Evolutionary conservation across 2,113 vertebrate species (phyloP).

Genomic region (Halichoeres trimaculatus): DNA sequence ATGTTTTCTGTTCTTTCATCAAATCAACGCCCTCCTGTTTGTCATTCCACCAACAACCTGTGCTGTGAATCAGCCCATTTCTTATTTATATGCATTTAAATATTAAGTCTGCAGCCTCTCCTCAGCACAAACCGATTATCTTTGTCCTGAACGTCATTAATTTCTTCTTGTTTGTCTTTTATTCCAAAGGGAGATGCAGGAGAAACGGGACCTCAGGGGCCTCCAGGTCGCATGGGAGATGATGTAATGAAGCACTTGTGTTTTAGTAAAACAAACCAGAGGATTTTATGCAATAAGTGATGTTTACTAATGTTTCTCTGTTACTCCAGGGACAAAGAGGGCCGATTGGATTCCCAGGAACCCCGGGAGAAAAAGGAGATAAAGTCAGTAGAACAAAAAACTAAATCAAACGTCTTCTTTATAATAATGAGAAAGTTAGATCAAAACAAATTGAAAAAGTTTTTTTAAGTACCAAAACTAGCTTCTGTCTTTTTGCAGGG

Average conservation of each 20-base stretch:
- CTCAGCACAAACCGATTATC: constrained; percentile 24
- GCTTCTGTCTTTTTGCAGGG: constrained; percentile 69
- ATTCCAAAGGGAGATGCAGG: constrained; percentile 79
- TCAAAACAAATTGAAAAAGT: background rate
- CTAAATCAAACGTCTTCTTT: background rate
- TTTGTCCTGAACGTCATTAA: constrained; percentile 4
- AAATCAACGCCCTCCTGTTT: no score
- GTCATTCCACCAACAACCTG: background rate
- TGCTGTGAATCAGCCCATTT: background rate
- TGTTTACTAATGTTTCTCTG: background rate
- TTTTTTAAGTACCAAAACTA: background rate
- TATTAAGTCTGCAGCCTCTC: background rate
- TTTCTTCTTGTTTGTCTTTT: constrained; percentile 20
- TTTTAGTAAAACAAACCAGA: background rate
- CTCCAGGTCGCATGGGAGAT: constrained; percentile 81
- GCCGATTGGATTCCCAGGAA: constrained; percentile 79
- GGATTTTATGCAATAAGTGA: background rate
- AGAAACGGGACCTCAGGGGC: constrained; percentile 71
- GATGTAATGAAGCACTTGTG: constrained; percentile 70
- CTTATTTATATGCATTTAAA: background rate
- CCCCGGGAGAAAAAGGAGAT: constrained; percentile 82
- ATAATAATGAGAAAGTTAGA: background rate
- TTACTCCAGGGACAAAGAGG: constrained; percentile 83
- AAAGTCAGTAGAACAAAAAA: constrained; percentile 66
- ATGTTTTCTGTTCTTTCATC: background rate